phyloP scores from a whole-genome alignment of 2,888 invertebrate genomes.

The Liposcelis brunnea region DNA sequence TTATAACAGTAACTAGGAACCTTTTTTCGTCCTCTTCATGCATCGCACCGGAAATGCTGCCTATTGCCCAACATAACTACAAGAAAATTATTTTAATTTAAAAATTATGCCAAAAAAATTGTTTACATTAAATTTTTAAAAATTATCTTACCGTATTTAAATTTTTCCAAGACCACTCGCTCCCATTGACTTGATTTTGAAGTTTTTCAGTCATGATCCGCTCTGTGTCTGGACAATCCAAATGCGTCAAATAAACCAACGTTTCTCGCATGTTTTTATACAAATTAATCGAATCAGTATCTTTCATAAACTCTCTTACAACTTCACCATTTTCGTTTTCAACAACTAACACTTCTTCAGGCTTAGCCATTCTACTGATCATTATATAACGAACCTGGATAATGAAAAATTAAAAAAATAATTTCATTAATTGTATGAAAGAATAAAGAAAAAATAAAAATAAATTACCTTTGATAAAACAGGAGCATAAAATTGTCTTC shows the following conservation, averaged over 20 bases:
- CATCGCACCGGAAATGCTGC: conserved; percentile 97
- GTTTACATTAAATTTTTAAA: neutral
- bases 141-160: conserved; percentile 61
- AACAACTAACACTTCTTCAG: conserved; percentile 97
- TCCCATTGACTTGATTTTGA: conserved; percentile 94
- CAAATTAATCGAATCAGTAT: conserved; percentile 97
- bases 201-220: conserved; percentile 97
- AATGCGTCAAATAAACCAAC: conserved; percentile 92
- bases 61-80: conserved; percentile 94
- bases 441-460: neutral
- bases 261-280: conserved; percentile 99
- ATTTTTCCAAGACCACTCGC: conserved; percentile 99
- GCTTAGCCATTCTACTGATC: conserved; percentile 99
- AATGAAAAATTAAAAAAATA: conserved; percentile 4
- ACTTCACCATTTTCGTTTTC: conserved; percentile 99
- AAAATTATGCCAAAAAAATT: neutral
- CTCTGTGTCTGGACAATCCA: conserved; percentile 95
- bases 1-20: conserved; percentile 96
- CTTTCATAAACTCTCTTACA: conserved; percentile 98
- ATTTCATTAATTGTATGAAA: conserved; percentile 2
- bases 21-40: conserved; percentile 98
- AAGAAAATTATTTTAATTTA: conserved; percentile 16
- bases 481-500: conserved; percentile 59
- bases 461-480: conserved; percentile 49
- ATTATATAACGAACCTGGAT: conserved; percentile 76